Base-by-base conservation (phyloP, 2,797 vertebrate genomes). In the Chrysocyon brachyurus region DNA sequence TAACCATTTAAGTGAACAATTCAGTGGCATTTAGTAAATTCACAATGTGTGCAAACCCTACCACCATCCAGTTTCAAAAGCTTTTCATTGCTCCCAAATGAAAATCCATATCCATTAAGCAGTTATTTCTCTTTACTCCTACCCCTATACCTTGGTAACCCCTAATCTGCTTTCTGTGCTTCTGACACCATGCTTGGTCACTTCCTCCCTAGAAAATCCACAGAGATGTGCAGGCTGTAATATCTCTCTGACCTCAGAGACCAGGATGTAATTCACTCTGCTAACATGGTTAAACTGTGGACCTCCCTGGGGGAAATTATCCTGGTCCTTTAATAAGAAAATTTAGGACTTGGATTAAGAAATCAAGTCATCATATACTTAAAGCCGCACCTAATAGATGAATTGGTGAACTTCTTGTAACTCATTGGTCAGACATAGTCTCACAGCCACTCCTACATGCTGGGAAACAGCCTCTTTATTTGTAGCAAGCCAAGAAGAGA, bases 1-100 rank as follows among this genome's bases (percentile, higher is more conserved):
- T 49, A 83, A 57, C 57, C 16, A 84, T 84, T 94, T 90, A 75
- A 57, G 68, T 56, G 57, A 92, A 97, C 24, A 83, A 52, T 84
- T 91, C 36, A 26, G 36, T 85, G 31, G 26, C 14, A 90, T 81
- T 66, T 59, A 87, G 57, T 24, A 73, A 26, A 40, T 49, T 90
- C n/a, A 59, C 19, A 36, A 12, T n/a, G 22, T 57, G 33, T 64
- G 33, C 36, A 70, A 77, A 89, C 7, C 28, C 28, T 21, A 59
- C 19, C 9, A 75, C 85, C 36, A 24, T 59, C 84, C 68, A 59
- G 54, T 59, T 78, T 17, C 46, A 90, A 96, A 83, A 66, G 5
- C 26, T 83, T 72, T 92, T 72, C n/a, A 31, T 83, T 26, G 46
- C 17, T 68, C n/a, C 36, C 59, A 36, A 40, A 36, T 40, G 49